Percentiles rank a stretch among this genome's conserved stretches.
These are phyloP conservation scores for Myotis brandtii DNA, from an alignment of 2,113 vertebrate species.

Conservation along the genomic window DNA sequence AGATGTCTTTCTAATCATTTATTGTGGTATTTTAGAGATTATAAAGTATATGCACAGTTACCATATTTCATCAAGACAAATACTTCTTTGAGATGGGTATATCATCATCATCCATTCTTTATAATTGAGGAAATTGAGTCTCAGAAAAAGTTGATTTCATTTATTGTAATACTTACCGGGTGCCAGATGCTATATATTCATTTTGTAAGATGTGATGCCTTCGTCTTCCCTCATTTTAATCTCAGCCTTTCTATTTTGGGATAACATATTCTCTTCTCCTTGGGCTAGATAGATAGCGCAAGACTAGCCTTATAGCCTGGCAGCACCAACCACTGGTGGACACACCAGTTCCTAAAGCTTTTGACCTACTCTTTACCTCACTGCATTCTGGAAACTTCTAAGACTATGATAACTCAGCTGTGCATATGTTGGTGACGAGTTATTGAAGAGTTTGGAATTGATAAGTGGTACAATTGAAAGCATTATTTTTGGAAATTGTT, in stretches of 20 bases:
- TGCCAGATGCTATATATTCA: background rate
- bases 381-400: background rate
- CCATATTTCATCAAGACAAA: background rate
- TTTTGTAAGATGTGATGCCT: background rate
- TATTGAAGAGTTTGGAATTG: background rate
- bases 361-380: background rate
- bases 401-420: background rate
- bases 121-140: background rate
- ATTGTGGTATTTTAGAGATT: background rate
- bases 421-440: background rate
- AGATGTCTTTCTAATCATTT: background rate
- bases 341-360: background rate
- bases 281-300: background rate
- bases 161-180: background rate
- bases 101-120: background rate
- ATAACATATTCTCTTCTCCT: background rate
- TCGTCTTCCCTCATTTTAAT: background rate
- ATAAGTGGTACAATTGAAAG: background rate
- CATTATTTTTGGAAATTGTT: background rate
- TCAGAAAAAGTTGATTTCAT: conserved; percentile 43
- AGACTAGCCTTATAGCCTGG: background rate
- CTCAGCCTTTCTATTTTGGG: background rate
- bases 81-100: background rate
- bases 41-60: background rate
- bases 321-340: background rate